These are phyloP conservation scores for Lepidotrigona ventralis DNA, from an alignment of 1,140 invertebrate species.

Conservation along the genomic window DNA sequence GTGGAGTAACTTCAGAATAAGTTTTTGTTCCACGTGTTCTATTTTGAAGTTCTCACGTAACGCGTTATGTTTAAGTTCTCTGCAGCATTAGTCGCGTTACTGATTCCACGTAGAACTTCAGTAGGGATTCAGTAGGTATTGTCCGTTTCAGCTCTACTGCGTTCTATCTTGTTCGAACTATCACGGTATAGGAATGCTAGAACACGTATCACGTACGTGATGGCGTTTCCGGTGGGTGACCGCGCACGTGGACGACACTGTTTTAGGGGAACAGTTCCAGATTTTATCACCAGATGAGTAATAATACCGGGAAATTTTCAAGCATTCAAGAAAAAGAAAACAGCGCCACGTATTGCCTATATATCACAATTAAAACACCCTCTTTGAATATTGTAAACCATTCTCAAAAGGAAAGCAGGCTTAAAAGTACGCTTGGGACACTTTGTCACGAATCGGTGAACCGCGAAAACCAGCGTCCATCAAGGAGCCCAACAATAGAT, in stretches of 20 bases:
- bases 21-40: not conserved
- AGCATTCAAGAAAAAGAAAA: not conserved
- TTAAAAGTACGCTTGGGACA: not conserved
- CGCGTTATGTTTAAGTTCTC: too few species aligned
- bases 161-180: not conserved
- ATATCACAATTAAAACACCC: slow-evolving; percentile 3
- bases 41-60: not conserved
- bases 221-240: not conserved
- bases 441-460: slow-evolving; percentile 14
- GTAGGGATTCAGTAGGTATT: too few species aligned
- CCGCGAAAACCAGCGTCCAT: slow-evolving; percentile 13
- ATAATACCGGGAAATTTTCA: slow-evolving; percentile 8
- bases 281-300: slow-evolving; percentile 27
- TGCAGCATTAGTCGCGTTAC: too few species aligned
- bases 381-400: not conserved
- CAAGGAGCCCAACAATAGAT: slow-evolving; percentile 18
- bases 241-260: not conserved
- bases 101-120: too few species aligned
- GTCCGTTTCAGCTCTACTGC: too few species aligned
- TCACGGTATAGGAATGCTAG: slow-evolving; percentile 2
- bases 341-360: not conserved
- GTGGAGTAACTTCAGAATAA: not conserved
- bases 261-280: not conserved
- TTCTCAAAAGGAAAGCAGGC: not conserved
- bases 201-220: not conserved